Conservation (phyloP, 2,113 vertebrate species). For the Podiceps cristatus region DNA sequence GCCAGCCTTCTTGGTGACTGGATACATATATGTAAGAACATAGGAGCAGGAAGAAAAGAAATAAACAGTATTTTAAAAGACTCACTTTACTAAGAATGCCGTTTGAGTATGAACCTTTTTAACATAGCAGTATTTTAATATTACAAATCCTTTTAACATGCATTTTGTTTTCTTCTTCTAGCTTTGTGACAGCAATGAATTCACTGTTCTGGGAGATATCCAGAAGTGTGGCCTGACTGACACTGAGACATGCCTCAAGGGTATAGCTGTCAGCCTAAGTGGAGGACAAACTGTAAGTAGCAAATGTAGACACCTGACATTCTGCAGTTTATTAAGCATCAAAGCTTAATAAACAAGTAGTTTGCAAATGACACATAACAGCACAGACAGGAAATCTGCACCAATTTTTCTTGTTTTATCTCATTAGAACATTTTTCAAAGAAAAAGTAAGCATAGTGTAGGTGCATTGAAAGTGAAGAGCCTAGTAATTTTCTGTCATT, state of each 20-base stretch:
- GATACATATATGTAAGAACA: not conserved
- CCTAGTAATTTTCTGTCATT: not conserved
- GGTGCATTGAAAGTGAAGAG: not conserved
- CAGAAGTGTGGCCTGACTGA: conserved; percentile 84
- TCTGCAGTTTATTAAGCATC: no score
- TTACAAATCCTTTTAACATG: not conserved
- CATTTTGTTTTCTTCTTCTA: not conserved
- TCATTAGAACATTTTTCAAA: not conserved
- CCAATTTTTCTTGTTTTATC: not conserved
- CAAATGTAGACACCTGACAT: not conserved
- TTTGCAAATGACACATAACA: not conserved
- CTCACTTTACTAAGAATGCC: not conserved
- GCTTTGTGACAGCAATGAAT: conserved; percentile 71
- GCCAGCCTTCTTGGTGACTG: not conserved
- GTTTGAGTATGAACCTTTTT: not conserved
- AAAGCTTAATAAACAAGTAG: not conserved
- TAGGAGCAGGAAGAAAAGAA: not conserved
- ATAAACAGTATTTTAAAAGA: not conserved
- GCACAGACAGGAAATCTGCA: not conserved
- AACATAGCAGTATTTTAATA: not conserved
- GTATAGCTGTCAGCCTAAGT: conserved; percentile 77
- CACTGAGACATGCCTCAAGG: conserved; percentile 86
- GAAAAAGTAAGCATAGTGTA: not conserved
- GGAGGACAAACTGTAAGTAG: conserved; percentile 78
- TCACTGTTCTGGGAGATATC: conserved; percentile 86